phyloP scores from a whole-genome alignment of 2,888 invertebrate species.

The Ischnus inquisitorius region DNA sequence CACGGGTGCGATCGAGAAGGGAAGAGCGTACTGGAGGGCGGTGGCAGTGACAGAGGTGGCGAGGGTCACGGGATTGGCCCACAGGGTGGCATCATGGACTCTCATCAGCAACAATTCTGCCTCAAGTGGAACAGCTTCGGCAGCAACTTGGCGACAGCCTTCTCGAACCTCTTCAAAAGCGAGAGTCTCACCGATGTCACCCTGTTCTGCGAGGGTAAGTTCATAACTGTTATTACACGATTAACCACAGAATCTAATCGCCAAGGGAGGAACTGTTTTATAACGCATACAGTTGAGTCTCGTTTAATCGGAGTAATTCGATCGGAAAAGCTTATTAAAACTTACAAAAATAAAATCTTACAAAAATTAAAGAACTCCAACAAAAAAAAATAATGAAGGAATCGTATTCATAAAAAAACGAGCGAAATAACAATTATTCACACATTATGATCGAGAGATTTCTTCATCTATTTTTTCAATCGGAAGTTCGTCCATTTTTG shows the following conservation, averaged over 20 bases:
- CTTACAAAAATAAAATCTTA: too few relatives aligned
- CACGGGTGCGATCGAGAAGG: conserved; percentile 83
- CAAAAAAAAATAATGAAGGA: too few relatives aligned
- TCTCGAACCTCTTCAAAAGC: conserved; percentile 96
- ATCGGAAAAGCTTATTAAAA: too few relatives aligned
- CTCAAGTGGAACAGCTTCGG: conserved; percentile 98
- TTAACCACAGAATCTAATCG: neutral
- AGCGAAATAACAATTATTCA: too few relatives aligned
- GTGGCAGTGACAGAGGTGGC: conserved; percentile 81
- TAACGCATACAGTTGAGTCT: too few relatives aligned
- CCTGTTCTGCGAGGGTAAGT: conserved; percentile 96
- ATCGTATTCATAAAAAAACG: too few relatives aligned
- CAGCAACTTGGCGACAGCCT: conserved; percentile 96
- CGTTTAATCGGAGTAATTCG: too few relatives aligned
- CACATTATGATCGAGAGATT: too few relatives aligned
- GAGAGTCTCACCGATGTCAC: conserved; percentile 97
- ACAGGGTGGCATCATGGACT: conserved; percentile 94
- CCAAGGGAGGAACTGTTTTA: neutral
- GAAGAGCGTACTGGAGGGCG: conserved; percentile 81
- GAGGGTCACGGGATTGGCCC: conserved; percentile 82
- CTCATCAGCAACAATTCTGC: conserved; percentile 96
- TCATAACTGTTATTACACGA: neutral
- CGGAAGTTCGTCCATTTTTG: too few relatives aligned
- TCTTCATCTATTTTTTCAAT: too few relatives aligned
- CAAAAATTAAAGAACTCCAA: too few relatives aligned